Evolutionary conservation across 2,888 invertebrate genomes (phyloP).

Genomic region (Folsomia candida): DNA sequence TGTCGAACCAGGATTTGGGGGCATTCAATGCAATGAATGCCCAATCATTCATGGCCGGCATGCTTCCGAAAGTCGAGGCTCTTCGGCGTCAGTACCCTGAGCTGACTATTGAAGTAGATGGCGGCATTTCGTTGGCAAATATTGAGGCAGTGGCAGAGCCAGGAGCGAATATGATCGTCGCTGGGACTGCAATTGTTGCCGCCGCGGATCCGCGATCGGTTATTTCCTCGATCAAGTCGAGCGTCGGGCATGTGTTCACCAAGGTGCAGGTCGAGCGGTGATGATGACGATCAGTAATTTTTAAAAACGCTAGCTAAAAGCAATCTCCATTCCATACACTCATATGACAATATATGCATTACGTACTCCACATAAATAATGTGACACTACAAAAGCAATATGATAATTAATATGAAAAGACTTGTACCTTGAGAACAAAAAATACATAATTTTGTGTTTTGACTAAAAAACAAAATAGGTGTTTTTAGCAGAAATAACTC

Average conservation of each 20-base stretch:
- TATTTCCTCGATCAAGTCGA: constrained; percentile 68
- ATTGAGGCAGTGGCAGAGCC: constrained; percentile 89
- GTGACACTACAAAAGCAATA: too few relatives aligned
- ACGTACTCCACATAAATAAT: too few relatives aligned
- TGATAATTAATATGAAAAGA: too few relatives aligned
- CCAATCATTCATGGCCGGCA: constrained; percentile 92
- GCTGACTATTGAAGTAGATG: constrained; percentile 96
- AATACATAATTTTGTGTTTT: too few relatives aligned
- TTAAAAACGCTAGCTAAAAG: too few relatives aligned
- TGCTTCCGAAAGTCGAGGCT: constrained; percentile 92
- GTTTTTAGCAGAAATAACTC: too few relatives aligned
- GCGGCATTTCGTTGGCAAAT: constrained; percentile 88
- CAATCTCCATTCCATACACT: too few relatives aligned
- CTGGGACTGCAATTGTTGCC: constrained; percentile 89
- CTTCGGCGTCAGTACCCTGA: constrained; percentile 77
- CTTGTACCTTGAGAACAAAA: too few relatives aligned
- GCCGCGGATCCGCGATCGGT: constrained; percentile 76
- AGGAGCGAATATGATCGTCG: constrained; percentile 98
- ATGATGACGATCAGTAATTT: too few relatives aligned
- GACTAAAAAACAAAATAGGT: too few relatives aligned
- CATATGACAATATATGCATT: too few relatives aligned
- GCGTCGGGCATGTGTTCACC: constrained; percentile 49
- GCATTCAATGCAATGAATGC: too few relatives aligned
- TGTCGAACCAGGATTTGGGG: constrained; percentile 98
- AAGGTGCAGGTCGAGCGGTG: constrained; percentile 42